These are phyloP conservation scores for Otus scops DNA, from an alignment of 2,797 vertebrate species.

Conservation along the genomic window DNA sequence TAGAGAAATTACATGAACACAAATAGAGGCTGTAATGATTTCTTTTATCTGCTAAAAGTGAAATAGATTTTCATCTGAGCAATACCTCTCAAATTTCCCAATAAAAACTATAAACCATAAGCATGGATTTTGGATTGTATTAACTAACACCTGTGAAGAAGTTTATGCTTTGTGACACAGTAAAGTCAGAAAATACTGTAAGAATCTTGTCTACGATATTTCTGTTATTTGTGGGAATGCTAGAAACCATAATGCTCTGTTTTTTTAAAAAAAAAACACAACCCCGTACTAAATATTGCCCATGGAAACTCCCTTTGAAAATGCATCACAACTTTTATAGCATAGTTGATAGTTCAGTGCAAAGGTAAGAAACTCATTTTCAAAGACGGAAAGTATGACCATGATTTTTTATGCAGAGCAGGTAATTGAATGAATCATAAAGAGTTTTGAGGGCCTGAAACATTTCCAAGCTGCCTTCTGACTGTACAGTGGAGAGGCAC, in stretches of 20 bases:
- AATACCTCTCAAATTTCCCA: neutral
- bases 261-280: too few species aligned
- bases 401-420: neutral
- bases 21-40: neutral
- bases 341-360: neutral
- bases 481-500: neutral
- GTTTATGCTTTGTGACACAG: neutral
- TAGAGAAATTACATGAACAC: neutral
- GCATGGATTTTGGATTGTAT: neutral
- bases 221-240: neutral
- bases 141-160: neutral
- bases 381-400: neutral
- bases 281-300: neutral
- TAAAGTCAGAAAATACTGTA: neutral
- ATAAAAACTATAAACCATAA: neutral
- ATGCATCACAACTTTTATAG: neutral
- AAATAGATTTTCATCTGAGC: neutral
- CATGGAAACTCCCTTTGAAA: neutral
- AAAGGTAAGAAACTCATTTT: neutral
- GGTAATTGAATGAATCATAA: neutral
- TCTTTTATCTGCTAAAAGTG: neutral
- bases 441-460: neutral
- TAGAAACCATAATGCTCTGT: neutral
- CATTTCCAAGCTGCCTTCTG: neutral
- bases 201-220: neutral